Evolutionary conservation across 64 coral and sea anemone species (phyloP), one percentile per base, ranked within the genome.

Genomic region (Acropora tenuis): DNA sequence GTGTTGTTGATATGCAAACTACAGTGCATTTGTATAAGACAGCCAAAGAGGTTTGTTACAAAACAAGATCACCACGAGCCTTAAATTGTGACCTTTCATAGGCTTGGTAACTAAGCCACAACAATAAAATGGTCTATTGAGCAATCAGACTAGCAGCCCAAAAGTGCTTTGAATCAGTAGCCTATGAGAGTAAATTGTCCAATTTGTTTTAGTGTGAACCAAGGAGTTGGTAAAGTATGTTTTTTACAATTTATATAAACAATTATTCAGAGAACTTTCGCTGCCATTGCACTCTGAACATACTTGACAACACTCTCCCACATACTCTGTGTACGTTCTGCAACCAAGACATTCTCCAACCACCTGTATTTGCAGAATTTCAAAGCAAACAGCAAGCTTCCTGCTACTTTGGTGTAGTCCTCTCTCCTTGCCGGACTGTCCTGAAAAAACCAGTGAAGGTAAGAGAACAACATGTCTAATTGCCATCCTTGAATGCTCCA

Each of bases 251-350:
- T 63, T 63, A 63, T 63, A 63, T 15, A 63, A 63, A 63, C 60
- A 15, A 63, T 63, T 63, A 63, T 63, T 55, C 52, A 55, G 52
- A 55, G 65, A 11, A 68, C 65, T 68, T 68, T 68, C 65, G 2
- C 65, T 68, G 65, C 65, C 76, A 9, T 78, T 78, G 45, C 76
- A 78, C 76, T 78, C 76, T 48, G 8, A 78, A 90, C 93, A 94
- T 78, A 94, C 57, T 73, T 82, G 43, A 77, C 88, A 90, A 94
- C 78, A 40, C 72, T 85, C 45, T 90, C 88, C 93, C 93, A 94
- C 74, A 94, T 19, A 69, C 86, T 61, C 78, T 90, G 69, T 79
- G 88, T 82, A 78, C 93, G 84, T 86, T 90, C 88, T 87, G 88
- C 77, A 49, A 94, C 88, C 74, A 88, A 73, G 41, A 90, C 72